Evolutionary conservation across 2,797 vertebrate genomes (phyloP), one percentile per base, ranked within the genome.

Genomic region (Alcedo atthis): DNA sequence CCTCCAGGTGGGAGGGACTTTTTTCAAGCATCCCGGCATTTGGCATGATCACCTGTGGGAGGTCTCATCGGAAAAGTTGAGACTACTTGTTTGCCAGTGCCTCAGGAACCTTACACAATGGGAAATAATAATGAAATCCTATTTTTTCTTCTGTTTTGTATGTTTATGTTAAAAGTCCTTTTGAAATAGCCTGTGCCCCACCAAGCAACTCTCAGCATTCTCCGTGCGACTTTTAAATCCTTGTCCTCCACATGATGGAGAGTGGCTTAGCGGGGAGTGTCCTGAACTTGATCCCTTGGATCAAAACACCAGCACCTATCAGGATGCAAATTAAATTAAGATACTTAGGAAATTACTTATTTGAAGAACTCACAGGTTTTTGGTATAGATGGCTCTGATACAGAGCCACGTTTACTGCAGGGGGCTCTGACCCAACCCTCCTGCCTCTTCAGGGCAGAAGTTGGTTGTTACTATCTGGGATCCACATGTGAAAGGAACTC

Each of bases 261-360:
- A 30, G 24, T 40, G 55, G 35, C 57, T 48, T 48, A 68, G 40
- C 54, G 42, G 48, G 17, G 4, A 8, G 15, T 35, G 32, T 55
- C 48, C 37, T 12, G n/a, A 62, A n/a, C 40, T 68, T 43, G 49
- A 18, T 73, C 70, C 43, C 24, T 24, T 2, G 6, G 37, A 37
- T 37, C 0, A 0, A 18, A 32, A 59, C 32, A 63, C 11, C 25
- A 32, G 18, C 15, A 11, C 53, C 18, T 81, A 35, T 20, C 32
- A 46, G n/a, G 42, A 46, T 55, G 22, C 32, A 62, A 57, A 62
- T 58, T 40, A 43, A 74, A 37, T 30, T 21, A 35, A 43, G 21
- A 45, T 10, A 13, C 10, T 59, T 48, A 6, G 1, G 13, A 28
- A 73, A 25, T 48, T 0, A 26, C 4, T 61, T 1, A 16, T 79